Evolutionary conservation across 2,797 vertebrate genomes (phyloP).

Genomic region (Euthynnus affinis): DNA sequence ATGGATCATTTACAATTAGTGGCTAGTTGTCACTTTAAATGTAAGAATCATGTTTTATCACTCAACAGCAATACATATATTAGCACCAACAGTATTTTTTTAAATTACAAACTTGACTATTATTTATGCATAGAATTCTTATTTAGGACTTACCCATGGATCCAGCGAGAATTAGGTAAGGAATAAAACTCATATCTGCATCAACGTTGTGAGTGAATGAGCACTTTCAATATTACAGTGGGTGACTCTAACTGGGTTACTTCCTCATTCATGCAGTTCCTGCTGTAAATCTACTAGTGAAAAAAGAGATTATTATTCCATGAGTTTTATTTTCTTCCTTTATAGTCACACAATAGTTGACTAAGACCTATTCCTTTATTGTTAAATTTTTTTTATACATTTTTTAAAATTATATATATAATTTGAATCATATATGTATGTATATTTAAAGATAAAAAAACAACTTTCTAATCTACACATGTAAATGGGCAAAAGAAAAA

Average conservation of each 20-base stretch:
- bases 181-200: constrained; percentile 37
- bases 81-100: neutral
- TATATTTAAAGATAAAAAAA: too few relatives aligned
- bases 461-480: too few relatives aligned
- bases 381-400: too few relatives aligned
- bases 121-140: neutral
- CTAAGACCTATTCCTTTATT: too few relatives aligned
- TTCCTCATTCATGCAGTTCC: constrained; percentile 21
- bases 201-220: neutral
- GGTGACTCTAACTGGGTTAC: accelerated
- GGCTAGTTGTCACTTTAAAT: neutral
- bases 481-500: too few relatives aligned
- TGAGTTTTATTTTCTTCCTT: neutral
- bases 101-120: neutral
- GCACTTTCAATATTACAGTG: neutral
- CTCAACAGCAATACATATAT: neutral
- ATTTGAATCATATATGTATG: too few relatives aligned
- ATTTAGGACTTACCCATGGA: constrained; percentile 46
- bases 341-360: neutral
- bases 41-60: neutral
- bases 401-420: too few relatives aligned
- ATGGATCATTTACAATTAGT: neutral
- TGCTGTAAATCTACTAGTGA: neutral
- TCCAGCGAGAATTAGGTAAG: constrained; percentile 30
- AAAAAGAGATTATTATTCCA: too few relatives aligned